Base-by-base conservation (phyloP, 2,797 vertebrate species). In the Halcyon badia region DNA sequence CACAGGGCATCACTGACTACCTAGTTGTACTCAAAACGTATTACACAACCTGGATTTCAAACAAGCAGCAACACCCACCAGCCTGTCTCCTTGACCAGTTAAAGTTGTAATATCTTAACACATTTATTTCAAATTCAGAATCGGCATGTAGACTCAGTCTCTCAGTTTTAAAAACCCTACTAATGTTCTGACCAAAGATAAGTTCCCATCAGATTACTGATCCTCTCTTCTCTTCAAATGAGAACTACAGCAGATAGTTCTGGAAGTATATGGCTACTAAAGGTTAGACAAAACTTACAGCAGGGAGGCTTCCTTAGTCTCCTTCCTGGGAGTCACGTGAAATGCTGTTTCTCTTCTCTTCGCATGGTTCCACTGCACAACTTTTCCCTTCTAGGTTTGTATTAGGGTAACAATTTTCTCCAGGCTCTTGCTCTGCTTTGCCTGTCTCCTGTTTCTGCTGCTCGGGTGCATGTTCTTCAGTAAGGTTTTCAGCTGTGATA, bases 211-310 rank as follows among this genome's bases (percentile, higher is more conserved):
- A 69, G 33, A 14, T 20, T n/a, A 7, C 25, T 14, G 15, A 9
- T 37, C 8, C 14, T 57, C 25, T 33, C 10, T 68, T n/a, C 35
- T 22, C 24, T 54, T 5, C 12, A 4, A 26, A 13, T 42, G 39
- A 68, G 31, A 66, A n/a, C 20, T 6, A 33, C 16, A 46, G 62
- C 22, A 58, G 48, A 69, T 28, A 51, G 49, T 51, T 51, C 49
- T 51, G 5, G 39, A 64, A 48, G 5, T 18, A 22, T 0, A 5
- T 6, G 42, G 48, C 52, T 91, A 76, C 6, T 14, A 39, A 41
- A 84, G 13, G 61, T 64, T 1, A 91, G 41, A 56, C 69, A 85
- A 42, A 91, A 95, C 93, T 95, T 88, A 96, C 87, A 77, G 44
- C 22, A 7, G 28, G 83, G 54, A 4, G 15, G 48, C 69, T 62